Percentiles rank a stretch among this genome's conserved stretches.
phyloP scores from a whole-genome alignment of 2,113 vertebrate species.

The Trachemys scripta region DNA sequence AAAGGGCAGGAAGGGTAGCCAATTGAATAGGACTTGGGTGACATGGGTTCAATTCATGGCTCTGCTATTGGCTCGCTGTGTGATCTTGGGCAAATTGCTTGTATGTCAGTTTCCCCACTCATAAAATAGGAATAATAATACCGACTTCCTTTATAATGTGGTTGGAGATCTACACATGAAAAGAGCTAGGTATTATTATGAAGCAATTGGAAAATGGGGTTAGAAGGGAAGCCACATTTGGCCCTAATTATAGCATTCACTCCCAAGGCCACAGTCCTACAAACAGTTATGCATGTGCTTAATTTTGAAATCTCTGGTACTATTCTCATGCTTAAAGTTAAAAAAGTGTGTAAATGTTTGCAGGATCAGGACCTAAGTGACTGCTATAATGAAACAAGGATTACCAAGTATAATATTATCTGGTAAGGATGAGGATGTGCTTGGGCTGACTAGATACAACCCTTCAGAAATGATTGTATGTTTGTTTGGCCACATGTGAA shows the following conservation, averaged over 20 bases:
- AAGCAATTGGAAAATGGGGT: neutral
- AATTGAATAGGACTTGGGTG: neutral
- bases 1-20: neutral
- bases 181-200: neutral
- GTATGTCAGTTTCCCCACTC: neutral
- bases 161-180: neutral
- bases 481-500: neutral
- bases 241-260: neutral
- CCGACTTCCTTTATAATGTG: neutral
- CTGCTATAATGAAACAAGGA: neutral
- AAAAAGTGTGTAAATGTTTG: neutral
- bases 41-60: too few relatives aligned
- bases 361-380: neutral
- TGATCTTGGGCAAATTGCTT: neutral
- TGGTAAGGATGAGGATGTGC: neutral
- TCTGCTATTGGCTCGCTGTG: neutral
- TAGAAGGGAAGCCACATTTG: neutral
- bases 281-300: neutral
- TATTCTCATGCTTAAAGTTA: neutral
- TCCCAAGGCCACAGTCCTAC: neutral
- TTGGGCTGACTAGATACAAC: neutral
- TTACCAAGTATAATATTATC: neutral
- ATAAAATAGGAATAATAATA: neutral
- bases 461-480: neutral
- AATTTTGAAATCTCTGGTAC: neutral